A percentile compares a stretch with the other conserved stretches of the same genome.
phyloP scores from a whole-genome alignment of 1,140 invertebrate genomes.

The Aphis craccivora region DNA sequence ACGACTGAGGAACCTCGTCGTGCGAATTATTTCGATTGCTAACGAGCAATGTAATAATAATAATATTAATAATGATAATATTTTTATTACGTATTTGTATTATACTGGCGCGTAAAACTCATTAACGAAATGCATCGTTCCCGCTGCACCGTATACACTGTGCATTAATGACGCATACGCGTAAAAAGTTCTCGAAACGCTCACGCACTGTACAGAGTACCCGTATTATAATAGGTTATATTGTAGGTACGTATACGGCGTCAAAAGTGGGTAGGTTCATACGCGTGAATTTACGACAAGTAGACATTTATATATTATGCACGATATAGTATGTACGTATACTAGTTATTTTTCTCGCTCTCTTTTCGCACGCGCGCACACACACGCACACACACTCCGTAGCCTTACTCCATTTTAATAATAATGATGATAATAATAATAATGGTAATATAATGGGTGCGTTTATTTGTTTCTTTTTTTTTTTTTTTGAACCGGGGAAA shows the following conservation, averaged over 20 bases:
- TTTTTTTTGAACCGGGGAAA: neutral
- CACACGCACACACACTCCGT: too few species aligned
- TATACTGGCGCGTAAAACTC: neutral
- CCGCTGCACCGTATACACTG: neutral
- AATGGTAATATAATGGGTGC: neutral
- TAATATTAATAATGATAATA: neutral
- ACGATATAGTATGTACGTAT: neutral
- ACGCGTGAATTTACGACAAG: neutral
- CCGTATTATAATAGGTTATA: constrained; percentile 9
- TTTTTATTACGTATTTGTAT: neutral
- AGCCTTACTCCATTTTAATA: neutral
- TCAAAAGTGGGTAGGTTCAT: constrained; percentile 5
- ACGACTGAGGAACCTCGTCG: neutral
- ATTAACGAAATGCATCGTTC: neutral
- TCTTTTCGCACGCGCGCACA: neutral
- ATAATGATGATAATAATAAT: neutral
- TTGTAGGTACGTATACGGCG: neutral
- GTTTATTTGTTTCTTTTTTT: neutral
- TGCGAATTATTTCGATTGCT: neutral
- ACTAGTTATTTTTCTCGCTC: neutral
- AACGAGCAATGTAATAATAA: constrained; percentile 22
- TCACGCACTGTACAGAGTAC: neutral
- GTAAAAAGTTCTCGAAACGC: constrained; percentile 1
- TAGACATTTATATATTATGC: neutral
- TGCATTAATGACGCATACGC: neutral